Base-by-base conservation (phyloP, 2,888 invertebrate genomes). In the Atethmia centrago region DNA sequence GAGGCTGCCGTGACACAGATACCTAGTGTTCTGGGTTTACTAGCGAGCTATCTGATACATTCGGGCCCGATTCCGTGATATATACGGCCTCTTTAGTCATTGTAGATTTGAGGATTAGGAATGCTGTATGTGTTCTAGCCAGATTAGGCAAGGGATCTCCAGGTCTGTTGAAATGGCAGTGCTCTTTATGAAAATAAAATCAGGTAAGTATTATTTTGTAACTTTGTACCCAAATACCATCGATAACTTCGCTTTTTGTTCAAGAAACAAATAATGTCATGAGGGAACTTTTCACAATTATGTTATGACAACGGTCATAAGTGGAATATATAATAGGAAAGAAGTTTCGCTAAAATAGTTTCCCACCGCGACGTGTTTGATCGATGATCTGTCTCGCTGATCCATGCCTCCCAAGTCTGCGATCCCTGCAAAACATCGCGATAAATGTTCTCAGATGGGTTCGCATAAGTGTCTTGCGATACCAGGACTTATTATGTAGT, bases 1-100 rank as follows among this genome's bases (percentile, higher is more conserved):
- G 66, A 85, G 83, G 71, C 68, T 71, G 65, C 56, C 70, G 66
- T 31, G 45, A 42, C 68, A 67, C 69, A 71, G 55, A 69, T 83
- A 84, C 67, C 61, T 75, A 71, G 47, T 45, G 28, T 28, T 49
- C 31, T 56, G 49, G 45, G 59, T 40, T 63, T 47, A 67, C 61
- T 61, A 25, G 42, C 42, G 66, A 71, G 51, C 51, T 66, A 61
- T 68, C 68, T 58, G 79, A 65, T 64, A 55, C 65, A 63, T 56
- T 59, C 5, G 19, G 36, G 55, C 25, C 21, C 5, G 58, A 82
- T n/a, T 16, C 19, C n/a, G 36, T n/a, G 58, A 47, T 53, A 21
- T 65, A 45, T 59, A 16, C 47, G 19, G 45, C 31, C 40, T 77
- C n/a, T 25, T 25, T 45, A 36, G 4, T n/a, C n/a, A 10, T 51